phyloP scores from a whole-genome alignment of 2,888 invertebrate genomes.

The Hirtodrosophila cameraria region DNA sequence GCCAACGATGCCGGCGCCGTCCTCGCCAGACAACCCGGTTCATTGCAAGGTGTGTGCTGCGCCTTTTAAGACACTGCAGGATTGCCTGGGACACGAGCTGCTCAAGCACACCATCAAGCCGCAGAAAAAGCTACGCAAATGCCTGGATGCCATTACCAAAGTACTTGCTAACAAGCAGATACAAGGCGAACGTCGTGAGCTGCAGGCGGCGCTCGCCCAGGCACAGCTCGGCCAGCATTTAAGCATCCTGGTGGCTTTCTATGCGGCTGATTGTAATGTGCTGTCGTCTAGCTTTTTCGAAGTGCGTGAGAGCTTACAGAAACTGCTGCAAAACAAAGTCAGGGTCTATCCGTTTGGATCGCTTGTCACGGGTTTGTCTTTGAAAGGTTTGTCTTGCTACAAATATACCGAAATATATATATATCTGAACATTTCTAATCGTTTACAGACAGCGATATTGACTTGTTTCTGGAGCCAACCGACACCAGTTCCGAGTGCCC shows the following conservation, averaged over 20 bases:
- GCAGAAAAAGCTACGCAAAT: constrained; percentile 56
- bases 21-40: constrained; percentile 4
- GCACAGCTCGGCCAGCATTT: constrained; percentile 56
- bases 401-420: not conserved
- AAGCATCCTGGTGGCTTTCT: constrained; percentile 55
- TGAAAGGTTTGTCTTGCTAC: constrained; percentile 84
- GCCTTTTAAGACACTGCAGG: constrained; percentile 59
- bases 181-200: constrained; percentile 43
- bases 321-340: constrained; percentile 66
- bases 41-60: constrained; percentile 73
- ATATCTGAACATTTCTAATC: not conserved
- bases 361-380: constrained; percentile 88
- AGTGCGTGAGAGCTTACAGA: constrained; percentile 64
- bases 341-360: constrained; percentile 89
- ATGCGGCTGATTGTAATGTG: constrained; percentile 53
- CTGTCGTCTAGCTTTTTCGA: constrained; percentile 59
- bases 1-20: too few species aligned
- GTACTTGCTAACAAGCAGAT: constrained; percentile 52
- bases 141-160: constrained; percentile 54
- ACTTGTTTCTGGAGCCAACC: constrained; percentile 86
- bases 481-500: constrained; percentile 1
- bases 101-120: constrained; percentile 60
- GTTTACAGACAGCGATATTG: constrained; percentile 87
- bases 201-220: constrained; percentile 44
- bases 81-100: constrained; percentile 79